phyloP scores from a whole-genome alignment of 2,888 invertebrate species.

The Cheilosia urbana region DNA sequence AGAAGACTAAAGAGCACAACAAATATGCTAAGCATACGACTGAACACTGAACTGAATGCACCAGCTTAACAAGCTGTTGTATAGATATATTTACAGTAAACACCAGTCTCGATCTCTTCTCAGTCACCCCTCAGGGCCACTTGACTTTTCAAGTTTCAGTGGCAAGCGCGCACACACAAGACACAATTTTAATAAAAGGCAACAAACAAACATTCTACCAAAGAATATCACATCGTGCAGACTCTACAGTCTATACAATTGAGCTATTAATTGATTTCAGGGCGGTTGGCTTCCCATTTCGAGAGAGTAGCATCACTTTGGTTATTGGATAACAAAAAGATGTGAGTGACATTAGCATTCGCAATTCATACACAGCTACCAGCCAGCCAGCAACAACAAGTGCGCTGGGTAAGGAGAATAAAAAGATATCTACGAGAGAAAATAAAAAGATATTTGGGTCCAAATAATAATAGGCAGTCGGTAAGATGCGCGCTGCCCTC shows the following conservation, averaged over 20 bases:
- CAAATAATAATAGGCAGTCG: conserved; percentile 18
- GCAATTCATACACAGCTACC: conserved; percentile 15
- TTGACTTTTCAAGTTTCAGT: conserved; percentile 67
- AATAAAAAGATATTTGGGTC: conserved; percentile 50
- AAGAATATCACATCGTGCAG: conserved; percentile 65
- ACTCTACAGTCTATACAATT: conserved; percentile 62
- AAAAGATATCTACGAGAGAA: background rate
- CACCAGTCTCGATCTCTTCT: conserved; percentile 14
- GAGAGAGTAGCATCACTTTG: conserved; percentile 17
- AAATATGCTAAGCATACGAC: conserved; percentile 63
- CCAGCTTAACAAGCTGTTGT: conserved; percentile 8
- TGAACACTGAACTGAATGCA: conserved; percentile 57
- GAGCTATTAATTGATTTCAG: conserved; percentile 70
- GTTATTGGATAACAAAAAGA: conserved; percentile 68
- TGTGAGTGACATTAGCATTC: conserved; percentile 53
- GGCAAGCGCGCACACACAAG: conserved; percentile 42
- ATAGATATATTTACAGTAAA: background rate
- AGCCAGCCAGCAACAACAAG: conserved; percentile 23
- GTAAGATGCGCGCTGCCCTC: conserved; percentile 31
- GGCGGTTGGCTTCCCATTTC: conserved; percentile 26
- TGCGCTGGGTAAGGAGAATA: background rate
- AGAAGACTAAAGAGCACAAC: conserved; percentile 5
- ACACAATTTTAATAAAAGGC: conserved; percentile 54
- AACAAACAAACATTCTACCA: conserved; percentile 31
- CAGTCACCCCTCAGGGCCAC: conserved; percentile 46